These are phyloP conservation scores for Cryptosula pallasiana DNA, from an alignment of 2,888 invertebrate species.

Conservation along the genomic window DNA sequence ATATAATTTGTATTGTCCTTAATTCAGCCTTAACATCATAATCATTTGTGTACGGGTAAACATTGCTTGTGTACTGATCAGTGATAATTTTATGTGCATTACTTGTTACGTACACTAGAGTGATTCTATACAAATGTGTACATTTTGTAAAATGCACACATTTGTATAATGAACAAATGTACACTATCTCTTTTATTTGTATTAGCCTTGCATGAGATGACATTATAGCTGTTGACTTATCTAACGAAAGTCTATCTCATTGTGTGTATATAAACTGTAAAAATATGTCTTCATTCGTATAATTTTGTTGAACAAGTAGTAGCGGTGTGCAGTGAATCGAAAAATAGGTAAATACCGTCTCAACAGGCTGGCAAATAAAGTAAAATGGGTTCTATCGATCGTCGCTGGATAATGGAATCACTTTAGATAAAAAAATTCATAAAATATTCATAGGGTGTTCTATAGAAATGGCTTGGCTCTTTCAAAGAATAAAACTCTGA, in stretches of 20 bases:
- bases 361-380: slow-evolving; percentile 20
- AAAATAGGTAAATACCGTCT: slow-evolving; percentile 12
- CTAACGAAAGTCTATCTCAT: not conserved
- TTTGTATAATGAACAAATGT: slow-evolving; percentile 15
- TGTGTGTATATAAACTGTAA: slow-evolving; percentile 5
- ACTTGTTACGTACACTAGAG: not conserved
- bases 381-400: slow-evolving; percentile 9
- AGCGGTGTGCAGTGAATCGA: slow-evolving; percentile 14
- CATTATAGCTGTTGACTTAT: not conserved
- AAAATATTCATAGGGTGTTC: not conserved
- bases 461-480: not conserved
- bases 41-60: slow-evolving; percentile 18
- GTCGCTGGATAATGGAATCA: slow-evolving; percentile 15
- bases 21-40: not conserved
- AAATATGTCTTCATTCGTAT: not conserved
- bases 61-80: slow-evolving; percentile 3
- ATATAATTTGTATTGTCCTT: no score
- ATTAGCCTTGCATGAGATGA: slow-evolving; percentile 4
- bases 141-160: slow-evolving; percentile 23
- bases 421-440: slow-evolving; percentile 9
- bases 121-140: slow-evolving; percentile 13
- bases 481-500: not conserved
- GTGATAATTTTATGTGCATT: slow-evolving; percentile 16
- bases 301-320: not conserved
- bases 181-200: slow-evolving; percentile 21